Percentiles rank a stretch among this genome's conserved stretches.
phyloP scores from a whole-genome alignment of 2,113 vertebrate genomes.

The Corythoichthys haematopterus region DNA sequence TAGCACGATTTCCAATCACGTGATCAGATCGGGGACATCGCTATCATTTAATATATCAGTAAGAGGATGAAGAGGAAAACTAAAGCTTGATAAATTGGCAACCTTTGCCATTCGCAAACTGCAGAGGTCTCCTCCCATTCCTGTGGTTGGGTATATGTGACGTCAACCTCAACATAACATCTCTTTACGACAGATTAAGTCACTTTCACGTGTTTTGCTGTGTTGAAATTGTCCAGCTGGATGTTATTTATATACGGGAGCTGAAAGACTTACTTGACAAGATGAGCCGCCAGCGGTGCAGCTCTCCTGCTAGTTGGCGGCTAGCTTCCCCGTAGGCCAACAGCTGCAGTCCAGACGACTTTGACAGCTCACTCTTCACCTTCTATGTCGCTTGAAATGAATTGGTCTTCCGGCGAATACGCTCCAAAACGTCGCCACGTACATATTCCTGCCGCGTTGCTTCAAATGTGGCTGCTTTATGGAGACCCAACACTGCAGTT shows the following conservation, averaged over 20 bases:
- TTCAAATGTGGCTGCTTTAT: not conserved
- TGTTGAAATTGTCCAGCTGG: not conserved
- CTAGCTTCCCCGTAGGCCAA: not conserved
- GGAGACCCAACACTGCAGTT: not conserved
- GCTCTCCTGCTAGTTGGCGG: not conserved
- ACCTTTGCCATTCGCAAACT: not conserved
- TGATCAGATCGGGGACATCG: no score
- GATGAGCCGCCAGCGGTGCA: constrained; percentile 1
- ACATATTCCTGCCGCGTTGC: not conserved
- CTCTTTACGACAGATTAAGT: not conserved
- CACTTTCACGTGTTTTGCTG: not conserved
- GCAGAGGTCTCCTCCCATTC: not conserved
- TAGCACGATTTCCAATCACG: no score
- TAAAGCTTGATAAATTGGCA: not conserved
- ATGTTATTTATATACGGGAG: not conserved
- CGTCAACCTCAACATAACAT: not conserved
- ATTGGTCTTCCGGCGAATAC: not conserved
- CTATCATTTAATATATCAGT: no score
- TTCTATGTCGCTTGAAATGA: not conserved
- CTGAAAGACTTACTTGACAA: not conserved
- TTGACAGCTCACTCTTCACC: not conserved
- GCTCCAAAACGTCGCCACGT: not conserved
- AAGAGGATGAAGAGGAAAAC: not conserved
- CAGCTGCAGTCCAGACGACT: not conserved
- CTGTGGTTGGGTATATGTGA: not conserved